Evolutionary conservation across 2,797 vertebrate species (phyloP), one percentile per base, ranked within the genome.

Genomic region (Carcharodon carcharias): DNA sequence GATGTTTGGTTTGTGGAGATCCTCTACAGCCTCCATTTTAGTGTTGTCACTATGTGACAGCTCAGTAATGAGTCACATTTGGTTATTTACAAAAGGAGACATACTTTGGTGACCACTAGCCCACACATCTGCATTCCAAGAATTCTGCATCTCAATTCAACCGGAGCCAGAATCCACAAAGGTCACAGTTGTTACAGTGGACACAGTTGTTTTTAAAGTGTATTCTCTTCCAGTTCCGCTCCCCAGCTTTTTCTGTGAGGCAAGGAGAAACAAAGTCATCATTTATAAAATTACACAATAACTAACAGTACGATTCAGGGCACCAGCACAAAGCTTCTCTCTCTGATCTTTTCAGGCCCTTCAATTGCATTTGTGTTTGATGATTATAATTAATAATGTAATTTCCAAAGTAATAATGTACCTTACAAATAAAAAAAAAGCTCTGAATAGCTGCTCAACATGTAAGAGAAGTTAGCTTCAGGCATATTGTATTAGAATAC

Each of bases 171-270:
- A 93, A 67, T 93, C 91, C 40, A 4, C 91, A 67, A 63, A n/a
- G 21, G 63, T 12, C n/a, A 23, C 91, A 50, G 91, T 45, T 93
- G 61, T 28, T 93, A 93, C n/a, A 45, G 67, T 45, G 58, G 63
- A 11, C 4, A 21, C 23, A n/a, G 61, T 67, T 93, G 61, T 40
- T 93, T 63, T 95, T n/a, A 95, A 77, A 95, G 94, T n/a, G 94
- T 77, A 56, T 95, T 95, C 50, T 95, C 94, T 77, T 95, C 94
- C 50, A 95, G 94, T 77, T 95, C 94, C 28, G n/a, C 5, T 77
- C 95, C 94, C 94, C 94, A 95, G 94, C 16, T 23, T 95, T 77
- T 95, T 56, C 67, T 95, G 14, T 56, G 35, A 4, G 12, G 50
- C 50, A 95, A 73, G 54, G 14, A 35, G 69, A 54, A 28, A 77